Evolutionary conservation across 1,140 invertebrate species (phyloP).

Genomic region (Halesus radiatus): DNA sequence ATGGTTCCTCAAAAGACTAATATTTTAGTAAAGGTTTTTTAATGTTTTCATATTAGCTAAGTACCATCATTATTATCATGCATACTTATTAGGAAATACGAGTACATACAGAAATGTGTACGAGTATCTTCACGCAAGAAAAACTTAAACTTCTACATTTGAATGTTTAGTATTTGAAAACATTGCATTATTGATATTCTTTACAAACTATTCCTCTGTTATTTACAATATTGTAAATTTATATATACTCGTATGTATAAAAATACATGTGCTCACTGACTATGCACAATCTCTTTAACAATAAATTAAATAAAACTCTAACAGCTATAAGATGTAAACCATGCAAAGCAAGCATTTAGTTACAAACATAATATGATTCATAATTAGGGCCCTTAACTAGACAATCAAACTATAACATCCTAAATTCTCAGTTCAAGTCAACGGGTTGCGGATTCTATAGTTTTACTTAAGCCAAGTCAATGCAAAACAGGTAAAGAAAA

Average conservation of each 20-base stretch:
- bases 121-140: not conserved
- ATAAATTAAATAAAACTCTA: constrained; percentile 44
- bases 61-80: constrained; percentile 1
- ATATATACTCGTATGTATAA: constrained; percentile 36
- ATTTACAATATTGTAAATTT: constrained; percentile 33
- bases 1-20: too few relatives aligned
- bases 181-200: too few relatives aligned
- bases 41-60: not conserved
- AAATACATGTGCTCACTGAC: constrained; percentile 37
- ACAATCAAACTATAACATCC: too few relatives aligned
- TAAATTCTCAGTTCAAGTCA: too few relatives aligned
- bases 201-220: not conserved
- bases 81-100: constrained; percentile 3
- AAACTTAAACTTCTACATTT: not conserved
- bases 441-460: too few relatives aligned
- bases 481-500: constrained; percentile 8
- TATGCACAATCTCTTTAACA: constrained; percentile 30
- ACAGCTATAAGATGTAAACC: constrained; percentile 18
- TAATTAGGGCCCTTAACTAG: constrained; percentile 13
- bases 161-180: constrained; percentile 10
- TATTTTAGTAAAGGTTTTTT: not conserved
- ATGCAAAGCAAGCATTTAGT: constrained; percentile 22
- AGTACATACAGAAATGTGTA: not conserved
- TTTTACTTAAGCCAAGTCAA: too few relatives aligned
- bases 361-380: constrained; percentile 23